A percentile compares a stretch with the other conserved stretches of the same genome.
These are phyloP conservation scores for Xerus rutilus DNA, from an alignment of 2,797 vertebrate genomes.

Conservation along the genomic window DNA sequence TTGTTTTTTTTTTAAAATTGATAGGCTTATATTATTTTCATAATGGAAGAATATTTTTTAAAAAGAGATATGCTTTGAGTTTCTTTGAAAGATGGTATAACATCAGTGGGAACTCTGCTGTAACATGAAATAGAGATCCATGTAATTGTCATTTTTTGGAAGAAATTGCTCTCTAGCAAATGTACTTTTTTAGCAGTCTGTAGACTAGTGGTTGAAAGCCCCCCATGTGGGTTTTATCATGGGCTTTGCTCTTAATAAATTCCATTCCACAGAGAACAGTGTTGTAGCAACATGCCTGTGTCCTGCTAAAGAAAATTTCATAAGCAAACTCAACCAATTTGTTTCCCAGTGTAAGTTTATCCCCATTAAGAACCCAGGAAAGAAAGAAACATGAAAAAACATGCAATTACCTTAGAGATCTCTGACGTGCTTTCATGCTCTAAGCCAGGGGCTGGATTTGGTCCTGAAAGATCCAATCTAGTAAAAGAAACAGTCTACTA, in stretches of 20 bases:
- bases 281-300: neutral
- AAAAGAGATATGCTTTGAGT: neutral
- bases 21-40: neutral
- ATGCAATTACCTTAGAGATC: neutral
- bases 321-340: constrained; percentile 42
- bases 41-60: constrained; percentile 1
- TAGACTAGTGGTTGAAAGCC: neutral
- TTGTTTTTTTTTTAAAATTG: constrained; percentile 9
- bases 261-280: neutral
- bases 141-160: neutral
- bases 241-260: neutral
- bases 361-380: neutral
- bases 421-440: constrained; percentile 22
- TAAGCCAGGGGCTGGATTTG: neutral
- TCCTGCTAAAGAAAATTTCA: constrained; percentile 22
- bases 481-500: constrained; percentile 32
- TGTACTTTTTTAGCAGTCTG: neutral
- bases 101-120: neutral
- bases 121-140: neutral
- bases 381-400: neutral
- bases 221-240: neutral
- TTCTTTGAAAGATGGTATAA: neutral
- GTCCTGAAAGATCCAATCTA: constrained; percentile 28
- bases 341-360: neutral
- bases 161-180: constrained; percentile 18